phyloP scores from a whole-genome alignment of 2,797 vertebrate species.

The Trachurus trachurus region DNA sequence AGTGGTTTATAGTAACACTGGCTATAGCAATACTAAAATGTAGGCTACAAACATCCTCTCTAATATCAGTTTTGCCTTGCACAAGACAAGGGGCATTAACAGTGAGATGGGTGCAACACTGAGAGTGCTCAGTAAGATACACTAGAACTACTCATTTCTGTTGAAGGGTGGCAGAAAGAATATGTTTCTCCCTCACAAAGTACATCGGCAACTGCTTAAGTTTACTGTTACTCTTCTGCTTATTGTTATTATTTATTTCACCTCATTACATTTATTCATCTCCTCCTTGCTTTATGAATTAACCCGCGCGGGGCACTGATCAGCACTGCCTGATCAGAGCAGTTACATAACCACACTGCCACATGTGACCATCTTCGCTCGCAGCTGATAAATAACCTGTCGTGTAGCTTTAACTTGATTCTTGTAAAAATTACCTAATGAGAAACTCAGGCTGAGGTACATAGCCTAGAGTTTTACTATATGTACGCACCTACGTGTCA shows the following conservation, averaged over 20 bases:
- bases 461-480: background rate
- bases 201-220: background rate
- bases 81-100: background rate
- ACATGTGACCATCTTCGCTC: constrained; percentile 14
- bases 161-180: background rate
- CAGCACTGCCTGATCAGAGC: constrained; percentile 6
- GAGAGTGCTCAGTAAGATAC: background rate
- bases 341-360: constrained; percentile 44
- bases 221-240: background rate
- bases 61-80: background rate
- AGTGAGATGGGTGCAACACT: background rate
- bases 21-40: too few relatives aligned
- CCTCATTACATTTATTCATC: background rate
- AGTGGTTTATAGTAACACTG: too few relatives aligned
- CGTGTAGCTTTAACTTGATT: constrained; percentile 29
- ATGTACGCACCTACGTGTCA: background rate
- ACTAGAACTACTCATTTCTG: background rate
- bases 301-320: constrained; percentile 14
- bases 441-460: constrained; percentile 6
- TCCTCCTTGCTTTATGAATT: background rate
- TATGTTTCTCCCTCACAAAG: background rate
- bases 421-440: constrained; percentile 14
- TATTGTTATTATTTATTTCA: background rate
- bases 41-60: too few relatives aligned
- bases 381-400: constrained; percentile 31